Conservation (phyloP, 23 tunicate genomes). For the Corella eumyota region DNA sequence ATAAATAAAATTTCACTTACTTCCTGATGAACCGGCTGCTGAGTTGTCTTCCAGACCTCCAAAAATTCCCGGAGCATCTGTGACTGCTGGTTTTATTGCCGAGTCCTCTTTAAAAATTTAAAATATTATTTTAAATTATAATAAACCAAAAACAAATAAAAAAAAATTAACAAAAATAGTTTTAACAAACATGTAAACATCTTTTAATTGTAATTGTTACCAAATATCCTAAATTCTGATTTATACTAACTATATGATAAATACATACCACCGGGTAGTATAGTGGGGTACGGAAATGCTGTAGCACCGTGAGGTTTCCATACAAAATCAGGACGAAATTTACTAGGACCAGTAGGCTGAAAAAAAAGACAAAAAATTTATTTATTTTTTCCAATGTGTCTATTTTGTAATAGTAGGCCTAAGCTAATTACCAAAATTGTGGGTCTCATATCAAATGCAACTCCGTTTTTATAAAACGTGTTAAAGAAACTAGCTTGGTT, state of each 20-base stretch:
- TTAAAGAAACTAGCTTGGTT: conserved; percentile 28
- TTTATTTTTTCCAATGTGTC: too few species aligned
- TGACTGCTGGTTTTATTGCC: conserved; percentile 7
- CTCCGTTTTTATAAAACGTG: conserved; percentile 6
- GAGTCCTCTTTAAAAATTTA: background rate
- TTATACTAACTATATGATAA: too few species aligned
- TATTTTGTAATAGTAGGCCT: too few species aligned
- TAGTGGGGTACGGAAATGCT: conserved; percentile 32
- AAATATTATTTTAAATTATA: background rate
- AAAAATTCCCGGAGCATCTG: conserved; percentile 20
- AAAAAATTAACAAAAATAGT: too few species aligned
- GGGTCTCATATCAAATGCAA: conserved; percentile 9
- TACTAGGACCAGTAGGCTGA: conserved; percentile 19
- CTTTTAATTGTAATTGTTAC: too few species aligned
- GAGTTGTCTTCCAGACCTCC: conserved; percentile 9
- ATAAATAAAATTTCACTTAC: conserved; percentile 6
- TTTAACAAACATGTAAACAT: too few species aligned
- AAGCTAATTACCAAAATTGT: conserved; percentile 28
- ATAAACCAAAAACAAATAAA: too few species aligned
- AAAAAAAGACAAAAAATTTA: too few species aligned
- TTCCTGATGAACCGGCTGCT: conserved; percentile 2
- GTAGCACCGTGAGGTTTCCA: conserved; percentile 75
- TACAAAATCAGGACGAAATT: conserved; percentile 30
- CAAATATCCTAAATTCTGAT: too few species aligned
- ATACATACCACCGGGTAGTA: conserved; percentile 24